phyloP scores from a whole-genome alignment of 2,888 invertebrate species.

The Xestia sexstrigata region DNA sequence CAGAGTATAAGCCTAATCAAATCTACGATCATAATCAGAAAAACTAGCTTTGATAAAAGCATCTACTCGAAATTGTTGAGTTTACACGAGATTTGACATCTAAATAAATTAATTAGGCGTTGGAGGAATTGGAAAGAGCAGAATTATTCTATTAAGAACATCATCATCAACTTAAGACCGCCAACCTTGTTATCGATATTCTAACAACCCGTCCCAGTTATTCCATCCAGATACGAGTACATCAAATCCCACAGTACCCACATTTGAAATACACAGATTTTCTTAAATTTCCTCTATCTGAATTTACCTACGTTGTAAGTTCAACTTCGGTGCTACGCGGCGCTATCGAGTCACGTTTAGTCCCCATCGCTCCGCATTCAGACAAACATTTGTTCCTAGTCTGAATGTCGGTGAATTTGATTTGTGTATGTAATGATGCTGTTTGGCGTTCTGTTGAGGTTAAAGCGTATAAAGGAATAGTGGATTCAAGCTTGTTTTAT shows the following conservation, averaged over 20 bases:
- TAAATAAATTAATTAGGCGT: background rate
- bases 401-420: constrained; percentile 53
- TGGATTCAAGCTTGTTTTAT: constrained; percentile 4
- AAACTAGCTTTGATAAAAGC: background rate
- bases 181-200: background rate
- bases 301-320: constrained; percentile 13
- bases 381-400: constrained; percentile 57
- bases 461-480: constrained; percentile 31
- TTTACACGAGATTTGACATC: background rate
- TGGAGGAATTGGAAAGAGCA: background rate
- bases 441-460: constrained; percentile 41
- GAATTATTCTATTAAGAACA: background rate
- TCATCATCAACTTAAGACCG: background rate
- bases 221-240: too few relatives aligned
- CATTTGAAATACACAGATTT: constrained; percentile 12
- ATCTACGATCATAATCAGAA: background rate
- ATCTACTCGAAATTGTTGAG: background rate
- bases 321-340: constrained; percentile 36
- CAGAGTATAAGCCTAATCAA: background rate
- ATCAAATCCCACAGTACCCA: background rate
- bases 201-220: background rate
- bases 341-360: constrained; percentile 51
- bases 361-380: constrained; percentile 46
- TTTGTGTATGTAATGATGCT: constrained; percentile 54
- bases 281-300: constrained; percentile 6